phyloP scores from a whole-genome alignment of 2,113 vertebrate species.

The Tragelaphus buxtoni region DNA sequence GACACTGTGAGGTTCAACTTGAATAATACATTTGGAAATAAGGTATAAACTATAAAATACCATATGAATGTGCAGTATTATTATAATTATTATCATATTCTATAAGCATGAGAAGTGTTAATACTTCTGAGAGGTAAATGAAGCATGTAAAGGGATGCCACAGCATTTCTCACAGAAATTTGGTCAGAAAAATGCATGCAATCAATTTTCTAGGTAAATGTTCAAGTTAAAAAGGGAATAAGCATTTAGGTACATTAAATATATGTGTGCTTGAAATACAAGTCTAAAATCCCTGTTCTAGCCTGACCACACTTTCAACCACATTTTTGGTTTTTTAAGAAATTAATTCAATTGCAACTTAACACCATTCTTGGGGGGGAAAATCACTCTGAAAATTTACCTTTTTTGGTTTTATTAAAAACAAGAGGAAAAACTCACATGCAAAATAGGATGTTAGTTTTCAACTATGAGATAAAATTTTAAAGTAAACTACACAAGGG shows the following conservation, averaged over 20 bases:
- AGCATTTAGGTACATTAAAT: background rate
- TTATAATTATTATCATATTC: background rate
- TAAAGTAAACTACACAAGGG: conserved; percentile 36
- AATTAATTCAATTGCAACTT: background rate
- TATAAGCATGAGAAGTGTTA: background rate
- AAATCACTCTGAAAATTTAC: background rate
- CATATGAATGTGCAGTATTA: background rate
- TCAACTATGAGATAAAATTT: conserved; percentile 5
- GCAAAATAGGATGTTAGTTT: conserved; percentile 36
- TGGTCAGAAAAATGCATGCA: background rate
- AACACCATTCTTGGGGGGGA: background rate
- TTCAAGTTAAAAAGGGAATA: conserved; percentile 16
- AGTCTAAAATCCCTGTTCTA: background rate
- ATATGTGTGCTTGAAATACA: background rate
- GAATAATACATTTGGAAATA: background rate
- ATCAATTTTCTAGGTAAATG: conserved; percentile 12
- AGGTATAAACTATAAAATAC: background rate
- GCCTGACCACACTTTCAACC: background rate
- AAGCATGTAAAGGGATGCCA: background rate
- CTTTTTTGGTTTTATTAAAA: conserved; percentile 31
- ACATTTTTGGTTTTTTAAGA: background rate
- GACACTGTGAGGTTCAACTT: background rate
- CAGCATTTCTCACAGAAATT: background rate
- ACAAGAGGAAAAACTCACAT: conserved; percentile 7
- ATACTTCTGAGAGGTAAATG: background rate